Conservation (phyloP, 2,797 vertebrate genomes). For the Merluccius polli region DNA sequence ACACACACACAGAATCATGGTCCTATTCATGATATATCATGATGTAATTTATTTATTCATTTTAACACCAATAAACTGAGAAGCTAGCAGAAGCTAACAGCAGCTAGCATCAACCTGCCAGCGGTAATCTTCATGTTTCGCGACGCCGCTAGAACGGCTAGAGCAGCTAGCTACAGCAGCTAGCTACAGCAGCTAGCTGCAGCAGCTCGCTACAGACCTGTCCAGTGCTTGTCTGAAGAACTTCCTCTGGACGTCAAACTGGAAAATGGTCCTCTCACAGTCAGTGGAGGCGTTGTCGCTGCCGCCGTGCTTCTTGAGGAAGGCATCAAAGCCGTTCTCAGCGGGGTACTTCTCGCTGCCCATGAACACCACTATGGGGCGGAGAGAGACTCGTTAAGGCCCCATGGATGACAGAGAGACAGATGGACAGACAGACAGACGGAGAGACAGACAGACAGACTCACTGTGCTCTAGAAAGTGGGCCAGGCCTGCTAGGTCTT, state of each 20-base stretch:
- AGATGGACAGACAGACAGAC: not conserved
- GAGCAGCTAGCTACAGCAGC: conserved; percentile 29
- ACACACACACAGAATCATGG: no score
- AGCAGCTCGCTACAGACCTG: conserved; percentile 71
- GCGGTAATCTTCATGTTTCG: not conserved
- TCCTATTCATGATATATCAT: not conserved
- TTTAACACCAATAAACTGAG: not conserved
- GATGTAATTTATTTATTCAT: not conserved
- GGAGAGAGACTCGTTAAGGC: not conserved
- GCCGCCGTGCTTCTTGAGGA: conserved; percentile 94
- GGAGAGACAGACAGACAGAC: conserved; percentile 40
- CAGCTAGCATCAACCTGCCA: not conserved
- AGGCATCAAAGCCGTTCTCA: conserved; percentile 93
- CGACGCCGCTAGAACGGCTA: not conserved
- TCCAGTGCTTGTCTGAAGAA: conserved; percentile 90
- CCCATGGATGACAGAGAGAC: not conserved
- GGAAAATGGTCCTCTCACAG: conserved; percentile 93
- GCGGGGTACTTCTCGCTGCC: conserved; percentile 93
- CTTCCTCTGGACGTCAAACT: conserved; percentile 92
- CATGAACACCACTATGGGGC: conserved; percentile 91
- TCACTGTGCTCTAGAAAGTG: conserved; percentile 98
- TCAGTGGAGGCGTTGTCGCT: conserved; percentile 95
- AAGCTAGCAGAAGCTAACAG: not conserved
- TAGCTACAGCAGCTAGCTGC: conserved; percentile 43
- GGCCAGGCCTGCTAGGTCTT: conserved; percentile 91